Evolutionary conservation across 2,888 invertebrate species (phyloP).

Genomic region (Stenoptilia bipunctidactyla): DNA sequence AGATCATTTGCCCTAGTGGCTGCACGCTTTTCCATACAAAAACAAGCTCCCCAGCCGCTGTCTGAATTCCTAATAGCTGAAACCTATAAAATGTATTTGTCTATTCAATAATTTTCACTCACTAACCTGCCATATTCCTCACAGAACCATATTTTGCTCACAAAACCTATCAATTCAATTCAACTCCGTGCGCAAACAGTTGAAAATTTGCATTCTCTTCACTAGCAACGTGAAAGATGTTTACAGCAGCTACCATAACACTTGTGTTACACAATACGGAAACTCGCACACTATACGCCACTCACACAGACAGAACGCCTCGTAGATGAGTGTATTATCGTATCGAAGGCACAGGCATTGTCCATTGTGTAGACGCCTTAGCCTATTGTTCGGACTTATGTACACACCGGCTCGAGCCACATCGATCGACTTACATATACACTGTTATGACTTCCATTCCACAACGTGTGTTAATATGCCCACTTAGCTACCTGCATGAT

Average conservation of each 20-base stretch:
- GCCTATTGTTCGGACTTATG: slow-evolving; percentile 42
- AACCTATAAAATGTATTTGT: too few relatives aligned
- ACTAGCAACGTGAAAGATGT: not conserved
- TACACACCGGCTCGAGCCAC: slow-evolving; percentile 22
- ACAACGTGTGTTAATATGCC: not conserved
- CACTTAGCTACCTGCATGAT: slow-evolving; percentile 16
- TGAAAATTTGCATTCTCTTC: not conserved
- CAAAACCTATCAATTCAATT: not conserved
- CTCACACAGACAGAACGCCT: slow-evolving; percentile 35
- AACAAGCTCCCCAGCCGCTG: too few relatives aligned
- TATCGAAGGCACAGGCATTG: slow-evolving; percentile 55
- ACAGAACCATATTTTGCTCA: too few relatives aligned
- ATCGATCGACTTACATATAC: slow-evolving; percentile 43
- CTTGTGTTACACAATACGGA: slow-evolving; percentile 38
- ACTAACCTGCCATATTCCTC: too few relatives aligned
- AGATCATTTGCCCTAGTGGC: too few relatives aligned
- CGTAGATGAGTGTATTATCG: slow-evolving; percentile 52
- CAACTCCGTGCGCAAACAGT: not conserved
- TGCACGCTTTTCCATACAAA: too few relatives aligned
- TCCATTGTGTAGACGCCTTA: slow-evolving; percentile 62
- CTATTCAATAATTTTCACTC: too few relatives aligned
- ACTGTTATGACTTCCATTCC: slow-evolving; percentile 37
- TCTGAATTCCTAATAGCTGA: too few relatives aligned
- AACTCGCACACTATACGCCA: slow-evolving; percentile 23
- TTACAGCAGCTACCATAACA: slow-evolving; percentile 11